Evolutionary conservation across 2,797 vertebrate species (phyloP).

Genomic region (Gila robusta): DNA sequence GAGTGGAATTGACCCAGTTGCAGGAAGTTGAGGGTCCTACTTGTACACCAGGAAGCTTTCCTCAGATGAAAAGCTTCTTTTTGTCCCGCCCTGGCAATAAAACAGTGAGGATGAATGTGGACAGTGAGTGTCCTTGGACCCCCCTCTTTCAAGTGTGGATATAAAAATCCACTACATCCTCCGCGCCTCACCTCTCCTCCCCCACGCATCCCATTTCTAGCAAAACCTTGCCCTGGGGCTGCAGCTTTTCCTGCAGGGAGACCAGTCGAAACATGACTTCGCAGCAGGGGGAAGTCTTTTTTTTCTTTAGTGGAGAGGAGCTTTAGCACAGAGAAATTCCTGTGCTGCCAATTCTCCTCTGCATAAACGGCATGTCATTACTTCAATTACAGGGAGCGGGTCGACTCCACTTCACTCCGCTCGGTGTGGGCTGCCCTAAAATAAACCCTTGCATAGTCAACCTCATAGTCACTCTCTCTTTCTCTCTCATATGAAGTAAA

Average conservation of each 20-base stretch:
- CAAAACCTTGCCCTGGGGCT: constrained; percentile 29
- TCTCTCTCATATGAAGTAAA: neutral
- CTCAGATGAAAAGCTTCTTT: constrained; percentile 6
- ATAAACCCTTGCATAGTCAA: constrained; percentile 26
- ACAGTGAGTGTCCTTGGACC: neutral
- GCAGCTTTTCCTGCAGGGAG: constrained; percentile 26
- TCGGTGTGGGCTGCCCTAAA: constrained; percentile 33
- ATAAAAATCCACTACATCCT: constrained; percentile 26
- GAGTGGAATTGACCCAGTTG: neutral
- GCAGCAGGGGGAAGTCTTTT: constrained; percentile 18
- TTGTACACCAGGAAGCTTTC: neutral
- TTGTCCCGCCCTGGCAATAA: neutral
- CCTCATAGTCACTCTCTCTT: constrained; percentile 32
- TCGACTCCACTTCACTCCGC: constrained; percentile 35
- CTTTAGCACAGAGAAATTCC: constrained; percentile 33
- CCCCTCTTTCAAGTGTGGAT: neutral
- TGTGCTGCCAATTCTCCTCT: constrained; percentile 15
- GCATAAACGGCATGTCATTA: constrained; percentile 59
- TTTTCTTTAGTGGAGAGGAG: neutral
- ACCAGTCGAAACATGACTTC: constrained; percentile 40
- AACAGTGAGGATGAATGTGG: neutral
- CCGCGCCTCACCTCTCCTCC: constrained; percentile 6
- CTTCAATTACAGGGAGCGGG: constrained; percentile 60
- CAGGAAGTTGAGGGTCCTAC: neutral
- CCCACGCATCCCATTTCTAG: constrained; percentile 31